A percentile compares a stretch with the other conserved stretches of the same genome.
These are phyloP conservation scores for Lydus trimaculatus DNA, from an alignment of 2,888 invertebrate species.

Conservation along the genomic window DNA sequence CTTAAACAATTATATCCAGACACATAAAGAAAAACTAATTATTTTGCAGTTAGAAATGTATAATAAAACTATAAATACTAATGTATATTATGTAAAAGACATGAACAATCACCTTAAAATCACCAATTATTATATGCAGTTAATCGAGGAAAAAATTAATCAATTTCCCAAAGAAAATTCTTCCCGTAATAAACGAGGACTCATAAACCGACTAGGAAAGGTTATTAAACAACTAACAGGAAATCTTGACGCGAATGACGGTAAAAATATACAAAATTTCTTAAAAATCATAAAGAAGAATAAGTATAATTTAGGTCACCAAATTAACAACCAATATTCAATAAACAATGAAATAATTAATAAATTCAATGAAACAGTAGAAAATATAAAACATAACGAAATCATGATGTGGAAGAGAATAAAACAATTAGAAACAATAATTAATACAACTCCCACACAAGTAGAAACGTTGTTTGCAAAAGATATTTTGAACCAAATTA, in stretches of 20 bases:
- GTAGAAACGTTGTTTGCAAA: not conserved
- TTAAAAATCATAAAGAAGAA: not conserved
- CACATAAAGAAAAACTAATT: not conserved
- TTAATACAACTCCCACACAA: not conserved
- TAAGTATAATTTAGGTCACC: not conserved
- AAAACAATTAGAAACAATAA: conserved; percentile 6
- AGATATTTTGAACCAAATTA: not conserved
- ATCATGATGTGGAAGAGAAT: not conserved
- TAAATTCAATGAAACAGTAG: not conserved
- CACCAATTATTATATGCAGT: not conserved
- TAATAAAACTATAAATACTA: not conserved
- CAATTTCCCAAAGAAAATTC: not conserved
- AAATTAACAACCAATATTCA: conserved; percentile 6
- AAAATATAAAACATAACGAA: conserved; percentile 3
- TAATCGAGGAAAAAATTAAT: not conserved
- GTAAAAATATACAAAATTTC: not conserved
- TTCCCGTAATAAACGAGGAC: not conserved
- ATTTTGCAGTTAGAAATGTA: not conserved
- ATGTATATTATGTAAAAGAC: not conserved
- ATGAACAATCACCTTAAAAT: not conserved
- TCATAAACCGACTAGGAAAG: not conserved
- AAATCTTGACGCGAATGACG: not conserved
- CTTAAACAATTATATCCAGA: not conserved
- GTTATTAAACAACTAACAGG: not conserved
- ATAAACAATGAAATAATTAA: not conserved